Base-by-base conservation (phyloP, 2,888 invertebrate species). In the Trachelus troglodyta region DNA sequence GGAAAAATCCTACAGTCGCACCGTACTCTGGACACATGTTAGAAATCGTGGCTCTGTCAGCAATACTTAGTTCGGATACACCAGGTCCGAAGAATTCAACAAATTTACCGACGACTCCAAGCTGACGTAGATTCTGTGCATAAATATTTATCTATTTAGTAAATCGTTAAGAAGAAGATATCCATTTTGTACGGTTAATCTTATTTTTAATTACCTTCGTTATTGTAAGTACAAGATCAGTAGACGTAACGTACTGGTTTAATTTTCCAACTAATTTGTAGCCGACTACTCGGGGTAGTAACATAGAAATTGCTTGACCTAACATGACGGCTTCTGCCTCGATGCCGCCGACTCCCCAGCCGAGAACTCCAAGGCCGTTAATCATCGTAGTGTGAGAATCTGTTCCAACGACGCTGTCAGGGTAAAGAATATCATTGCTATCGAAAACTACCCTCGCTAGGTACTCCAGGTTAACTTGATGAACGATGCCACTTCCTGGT, bases 311-410 rank as follows among this genome's bases (percentile, higher is more conserved):
- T 0, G 99, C 96, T 91, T 99, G 99, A 0, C 99, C 99, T 87
- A 99, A 92, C 99, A 99, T 99, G 71, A 99, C 99, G 4, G 99
- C 99, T 91, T 99, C 99, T 0, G 99, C 99, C 93, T 99, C 99
- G 85, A 99, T 99, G 93, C 96, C 97, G 73, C 97, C 97, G 31
- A 97, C 97, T 81, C 98, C 98, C 99, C 99, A 99, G 1, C 99
- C 99, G 6, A 99, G 94, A 1, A 99, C 97, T 0, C 99, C 99
- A 4, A 99, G 94, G 0, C 99, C 99, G 89, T 98, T 98, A 83
- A 99, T 98, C 99, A 99, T 99, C 23, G 99, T 99, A 2, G 99
- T 99, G 89, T 99, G 99, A 0, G 98, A 98, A 93, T 99, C 99
- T 0, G 99, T 99, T 12, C 99, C 99, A 69, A 99, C 99, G 81